Evolutionary conservation across 2,888 invertebrate genomes (phyloP).

Genomic region (Cremastobaeus sp.): DNA sequence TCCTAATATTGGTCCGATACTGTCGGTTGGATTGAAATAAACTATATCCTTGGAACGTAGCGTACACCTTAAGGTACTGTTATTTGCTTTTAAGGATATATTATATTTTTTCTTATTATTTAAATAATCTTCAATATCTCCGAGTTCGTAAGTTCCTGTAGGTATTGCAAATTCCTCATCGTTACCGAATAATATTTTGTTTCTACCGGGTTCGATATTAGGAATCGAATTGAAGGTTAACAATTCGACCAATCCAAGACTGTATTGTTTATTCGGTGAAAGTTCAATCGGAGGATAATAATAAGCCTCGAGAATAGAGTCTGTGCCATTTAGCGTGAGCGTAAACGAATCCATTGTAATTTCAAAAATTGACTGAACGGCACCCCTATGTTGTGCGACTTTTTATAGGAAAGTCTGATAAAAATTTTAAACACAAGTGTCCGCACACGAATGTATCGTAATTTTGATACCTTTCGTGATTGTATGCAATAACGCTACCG

Average conservation of each 20-base stretch:
- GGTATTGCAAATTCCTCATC: slow-evolving; percentile 64
- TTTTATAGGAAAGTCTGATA: no score
- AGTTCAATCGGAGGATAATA: slow-evolving; percentile 48
- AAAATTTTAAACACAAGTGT: slow-evolving; percentile 17
- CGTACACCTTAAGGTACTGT: background rate
- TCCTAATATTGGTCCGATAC: background rate
- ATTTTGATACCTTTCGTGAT: slow-evolving; percentile 1
- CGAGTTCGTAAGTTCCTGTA: slow-evolving; percentile 47
- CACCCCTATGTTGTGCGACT: background rate
- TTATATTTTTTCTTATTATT: background rate
- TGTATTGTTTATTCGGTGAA: slow-evolving; percentile 62
- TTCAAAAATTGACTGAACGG: background rate
- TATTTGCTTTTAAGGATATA: background rate
- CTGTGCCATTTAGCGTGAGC: background rate
- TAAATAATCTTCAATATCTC: background rate
- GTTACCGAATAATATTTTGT: slow-evolving; percentile 65
- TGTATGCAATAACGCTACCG: slow-evolving; percentile 9
- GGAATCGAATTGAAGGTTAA: slow-evolving; percentile 62
- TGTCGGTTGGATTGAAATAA: background rate
- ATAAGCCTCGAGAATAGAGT: slow-evolving; percentile 9
- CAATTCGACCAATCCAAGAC: slow-evolving; percentile 37
- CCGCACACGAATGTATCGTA: no score
- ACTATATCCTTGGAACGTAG: background rate
- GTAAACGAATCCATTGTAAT: slow-evolving; percentile 12
- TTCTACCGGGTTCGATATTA: slow-evolving; percentile 70